These are phyloP conservation scores for Clytia hemisphaerica DNA, from an alignment of 30 jellyfish, hydroid and myxozoan species.

Conservation along the genomic window DNA sequence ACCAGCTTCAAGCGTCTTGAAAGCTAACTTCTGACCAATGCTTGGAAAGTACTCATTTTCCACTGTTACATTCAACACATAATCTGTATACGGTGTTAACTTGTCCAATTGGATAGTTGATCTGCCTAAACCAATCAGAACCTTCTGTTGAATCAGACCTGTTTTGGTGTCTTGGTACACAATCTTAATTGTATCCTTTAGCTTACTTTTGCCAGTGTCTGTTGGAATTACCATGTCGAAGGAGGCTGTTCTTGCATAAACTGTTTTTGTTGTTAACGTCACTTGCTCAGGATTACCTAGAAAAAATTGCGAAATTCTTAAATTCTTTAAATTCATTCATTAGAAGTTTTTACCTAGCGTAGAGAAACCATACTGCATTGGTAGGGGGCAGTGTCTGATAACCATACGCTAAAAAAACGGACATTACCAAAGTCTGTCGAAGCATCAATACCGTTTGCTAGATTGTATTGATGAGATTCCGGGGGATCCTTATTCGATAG, in stretches of 20 bases:
- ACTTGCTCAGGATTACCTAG: slow-evolving; percentile 59
- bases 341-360: no score
- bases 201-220: slow-evolving; percentile 48
- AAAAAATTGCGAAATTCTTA: neutral
- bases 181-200: neutral
- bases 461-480: no score
- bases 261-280: neutral
- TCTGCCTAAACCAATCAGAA: no score
- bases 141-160: no score
- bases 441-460: no score
- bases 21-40: neutral
- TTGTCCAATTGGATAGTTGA: neutral
- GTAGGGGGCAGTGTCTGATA: no score
- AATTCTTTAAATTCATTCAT: no score
- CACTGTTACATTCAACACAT: slow-evolving; percentile 32
- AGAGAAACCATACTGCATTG: no score
- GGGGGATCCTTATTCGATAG: no score
- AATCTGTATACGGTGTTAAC: slow-evolving; percentile 42
- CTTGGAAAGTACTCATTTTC: slow-evolving; percentile 42
- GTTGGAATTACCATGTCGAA: slow-evolving; percentile 27
- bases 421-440: no score
- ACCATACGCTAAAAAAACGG: no score
- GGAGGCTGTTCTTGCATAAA: slow-evolving; percentile 19
- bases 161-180: neutral
- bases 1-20: slow-evolving; percentile 57